Conservation (phyloP, 2,113 vertebrate species). For the Callionymus lyra region DNA sequence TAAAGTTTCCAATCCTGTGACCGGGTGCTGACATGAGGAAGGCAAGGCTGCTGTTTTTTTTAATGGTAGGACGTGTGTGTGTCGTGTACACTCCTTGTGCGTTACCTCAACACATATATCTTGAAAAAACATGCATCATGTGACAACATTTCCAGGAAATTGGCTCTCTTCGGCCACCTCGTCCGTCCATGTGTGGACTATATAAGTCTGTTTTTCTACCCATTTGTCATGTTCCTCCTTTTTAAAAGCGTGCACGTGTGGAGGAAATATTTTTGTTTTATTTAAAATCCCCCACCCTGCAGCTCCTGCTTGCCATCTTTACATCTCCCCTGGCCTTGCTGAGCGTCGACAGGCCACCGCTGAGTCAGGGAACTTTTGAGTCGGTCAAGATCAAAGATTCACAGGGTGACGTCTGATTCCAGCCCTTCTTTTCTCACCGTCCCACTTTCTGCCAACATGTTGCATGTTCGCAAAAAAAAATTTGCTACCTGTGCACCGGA, state of each 20-base stretch:
- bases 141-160: too few species aligned
- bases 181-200: too few species aligned
- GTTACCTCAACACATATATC: too few species aligned
- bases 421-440: constrained; percentile 24
- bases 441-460: constrained; percentile 42
- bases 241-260: too few species aligned
- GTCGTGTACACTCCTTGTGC: not conserved
- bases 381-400: constrained; percentile 42
- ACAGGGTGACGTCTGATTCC: constrained; percentile 25
- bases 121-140: too few species aligned
- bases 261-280: too few species aligned
- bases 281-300: too few species aligned
- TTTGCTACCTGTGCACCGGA: too few species aligned
- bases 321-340: not conserved
- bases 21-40: constrained; percentile 8
- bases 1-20: constrained; percentile 28
- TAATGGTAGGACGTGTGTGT: not conserved
- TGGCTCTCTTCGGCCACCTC: too few species aligned
- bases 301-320: not conserved
- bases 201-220: too few species aligned
- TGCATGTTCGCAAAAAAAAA: constrained; percentile 8
- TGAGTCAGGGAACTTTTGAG: too few species aligned
- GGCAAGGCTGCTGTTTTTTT: constrained; percentile 12
- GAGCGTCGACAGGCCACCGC: constrained; percentile 32
- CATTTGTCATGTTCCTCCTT: too few species aligned